Base-by-base conservation (phyloP, 1,140 invertebrate species). In the Atta colombica region DNA sequence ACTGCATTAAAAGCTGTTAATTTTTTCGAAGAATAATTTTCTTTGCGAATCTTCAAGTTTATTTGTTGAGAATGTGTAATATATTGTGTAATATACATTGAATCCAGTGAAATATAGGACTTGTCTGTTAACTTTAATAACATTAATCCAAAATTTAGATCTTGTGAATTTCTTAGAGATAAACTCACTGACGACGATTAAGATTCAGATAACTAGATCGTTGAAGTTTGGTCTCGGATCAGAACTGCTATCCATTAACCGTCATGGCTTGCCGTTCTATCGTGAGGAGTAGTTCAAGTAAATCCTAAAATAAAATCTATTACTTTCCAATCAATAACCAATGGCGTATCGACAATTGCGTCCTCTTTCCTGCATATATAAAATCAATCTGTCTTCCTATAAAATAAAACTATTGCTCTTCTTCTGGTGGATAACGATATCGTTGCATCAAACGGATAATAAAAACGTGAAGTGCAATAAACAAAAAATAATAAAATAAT, bases 241-340 rank as follows among this genome's bases (percentile, higher is more conserved):
- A 14, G 6, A 5, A 71, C 28, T 71, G 51, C 69, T 81, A 81
- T 81, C n/a, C 65, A 81, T 81, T 69, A 69, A 71, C 18, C 14
- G 16, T 3, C 10, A 7, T 5, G 16, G 58, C 16, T 55, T 39
- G 6, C 14, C 25, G 18, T 14, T 49, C 21, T 18, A n/a, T 81
- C 55, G 16, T 35, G n/a, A 66, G 53, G n/a, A 66, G 53, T 45
- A 55, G 65, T 14, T 71, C 35, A 25, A 69, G 77, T 69, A 58
- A 81, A 81, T 69, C 16, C 21, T 58, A 45, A 71, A 58, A 21
- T 45, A 45, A 58, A 45, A 71, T 71, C 66, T 60, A 65, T 31
- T 65, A 21, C 6, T n/a, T 8, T 1, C 10, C 65, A 39, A 71
- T 71, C 35, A 45, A 81, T 81, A 81, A 78, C 51, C 12, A 45